Conservation (phyloP, 2,888 invertebrate species). For the Mesodorylaimus sp. region DNA sequence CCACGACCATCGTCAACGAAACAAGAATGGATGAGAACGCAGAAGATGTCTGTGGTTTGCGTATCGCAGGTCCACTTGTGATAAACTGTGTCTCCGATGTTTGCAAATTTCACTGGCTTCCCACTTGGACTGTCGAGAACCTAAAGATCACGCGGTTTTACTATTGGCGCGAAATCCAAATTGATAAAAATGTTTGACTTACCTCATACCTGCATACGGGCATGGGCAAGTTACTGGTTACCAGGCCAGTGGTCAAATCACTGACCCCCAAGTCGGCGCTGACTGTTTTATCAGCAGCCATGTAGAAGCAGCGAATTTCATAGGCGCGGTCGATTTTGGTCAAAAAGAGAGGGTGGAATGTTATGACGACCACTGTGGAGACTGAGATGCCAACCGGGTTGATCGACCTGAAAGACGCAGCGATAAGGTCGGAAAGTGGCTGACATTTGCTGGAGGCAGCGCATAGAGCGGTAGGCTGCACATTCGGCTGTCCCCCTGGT, state of each 20-base stretch:
- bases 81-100: slow-evolving; percentile 2
- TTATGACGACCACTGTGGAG: background rate
- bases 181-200: no score
- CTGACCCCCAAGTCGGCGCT: background rate
- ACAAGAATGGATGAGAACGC: slow-evolving; percentile 4
- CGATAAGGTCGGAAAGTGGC: no score
- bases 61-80: slow-evolving; percentile 8
- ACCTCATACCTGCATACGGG: slow-evolving; percentile 4
- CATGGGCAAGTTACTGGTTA: background rate
- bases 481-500: no score
- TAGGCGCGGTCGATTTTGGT: slow-evolving; percentile 6
- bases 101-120: no score
- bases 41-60: background rate
- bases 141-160: no score
- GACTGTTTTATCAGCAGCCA: slow-evolving; percentile 2
- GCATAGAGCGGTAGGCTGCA: no score
- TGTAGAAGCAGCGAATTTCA: slow-evolving; percentile 5
- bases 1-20: slow-evolving; percentile 1
- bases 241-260: background rate
- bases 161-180: no score
- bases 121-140: no score
- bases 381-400: background rate
- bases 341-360: slow-evolving; percentile 3
- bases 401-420: background rate
- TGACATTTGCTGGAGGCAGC: no score